Conservation (phyloP, 1,140 invertebrate genomes). For the Brachionus plicatilis region DNA sequence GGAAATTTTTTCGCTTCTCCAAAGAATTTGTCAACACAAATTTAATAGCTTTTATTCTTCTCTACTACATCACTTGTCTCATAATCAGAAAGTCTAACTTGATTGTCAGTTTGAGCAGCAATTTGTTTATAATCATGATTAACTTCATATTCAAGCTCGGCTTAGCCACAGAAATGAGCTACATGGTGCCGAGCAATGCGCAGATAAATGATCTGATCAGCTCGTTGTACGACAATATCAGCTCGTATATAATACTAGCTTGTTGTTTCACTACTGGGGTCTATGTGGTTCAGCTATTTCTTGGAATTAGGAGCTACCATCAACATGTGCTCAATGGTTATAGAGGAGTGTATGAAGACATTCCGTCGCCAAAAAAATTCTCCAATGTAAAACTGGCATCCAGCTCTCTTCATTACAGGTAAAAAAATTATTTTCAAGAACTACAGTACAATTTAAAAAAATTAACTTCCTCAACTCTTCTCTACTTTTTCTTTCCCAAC, state of each 20-base stretch:
- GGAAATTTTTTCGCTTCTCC: conserved; percentile 17
- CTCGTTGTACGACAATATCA: conserved; percentile 4
- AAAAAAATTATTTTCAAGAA: not conserved
- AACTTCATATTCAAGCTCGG: conserved; percentile 31
- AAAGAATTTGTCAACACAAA: conserved; percentile 38
- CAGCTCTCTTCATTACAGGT: conserved; percentile 33
- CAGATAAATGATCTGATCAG: conserved; percentile 15
- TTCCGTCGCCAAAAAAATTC: conserved; percentile 30
- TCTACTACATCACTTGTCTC: conserved; percentile 27
- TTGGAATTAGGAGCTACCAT: conserved; percentile 30
- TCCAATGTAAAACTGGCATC: conserved; percentile 29
- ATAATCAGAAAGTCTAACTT: conserved; percentile 28
- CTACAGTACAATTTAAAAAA: no score
- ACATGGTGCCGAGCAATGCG: not conserved
- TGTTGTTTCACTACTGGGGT: not conserved
- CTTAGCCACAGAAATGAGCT: not conserved
- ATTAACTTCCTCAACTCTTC: no score
- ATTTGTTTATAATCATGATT: conserved; percentile 13
- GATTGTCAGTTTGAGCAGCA: conserved; percentile 27
- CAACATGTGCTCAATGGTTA: conserved; percentile 27
- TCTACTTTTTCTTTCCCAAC: no score
- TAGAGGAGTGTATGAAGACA: conserved; percentile 7
- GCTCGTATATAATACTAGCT: not conserved
- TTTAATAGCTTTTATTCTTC: conserved; percentile 35
- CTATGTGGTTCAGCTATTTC: conserved; percentile 10